phyloP scores from a whole-genome alignment of 2,797 vertebrate species.

The Acrossocheilus fasciatus region DNA sequence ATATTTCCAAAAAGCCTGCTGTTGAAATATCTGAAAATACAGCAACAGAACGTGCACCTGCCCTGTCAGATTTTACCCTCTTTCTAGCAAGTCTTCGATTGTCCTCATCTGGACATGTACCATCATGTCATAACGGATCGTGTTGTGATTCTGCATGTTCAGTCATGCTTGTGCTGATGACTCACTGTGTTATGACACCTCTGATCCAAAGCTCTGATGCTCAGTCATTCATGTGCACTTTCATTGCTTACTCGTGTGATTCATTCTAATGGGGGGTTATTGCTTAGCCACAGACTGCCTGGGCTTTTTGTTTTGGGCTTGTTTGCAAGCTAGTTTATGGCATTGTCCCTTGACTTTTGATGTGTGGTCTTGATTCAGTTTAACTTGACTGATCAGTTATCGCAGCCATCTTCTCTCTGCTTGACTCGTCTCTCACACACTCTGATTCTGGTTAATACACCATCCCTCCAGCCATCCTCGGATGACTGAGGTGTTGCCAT shows the following conservation, averaged over 20 bases:
- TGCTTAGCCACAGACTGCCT: conserved; percentile 9
- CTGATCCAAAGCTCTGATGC: conserved; percentile 52
- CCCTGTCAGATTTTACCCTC: not conserved
- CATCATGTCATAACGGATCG: conserved; percentile 48
- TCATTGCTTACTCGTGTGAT: conserved; percentile 23
- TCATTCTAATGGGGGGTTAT: conserved; percentile 40
- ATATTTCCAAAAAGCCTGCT: not conserved
- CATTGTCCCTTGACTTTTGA: conserved; percentile 37
- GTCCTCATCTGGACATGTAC: conserved; percentile 28
- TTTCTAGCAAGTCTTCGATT: conserved; percentile 37
- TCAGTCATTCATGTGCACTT: conserved; percentile 48
- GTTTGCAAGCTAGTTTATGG: conserved; percentile 37
- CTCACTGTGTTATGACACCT: conserved; percentile 52
- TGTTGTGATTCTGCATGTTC: conserved; percentile 44
- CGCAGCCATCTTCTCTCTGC: conserved; percentile 32
- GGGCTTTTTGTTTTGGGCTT: conserved; percentile 19
- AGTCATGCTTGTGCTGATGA: conserved; percentile 40
- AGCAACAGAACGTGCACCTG: not conserved
- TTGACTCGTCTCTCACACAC: conserved; percentile 22
- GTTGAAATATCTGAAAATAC: not conserved
- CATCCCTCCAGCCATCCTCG: not conserved
- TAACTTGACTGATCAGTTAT: conserved; percentile 39
- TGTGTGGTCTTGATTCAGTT: conserved; percentile 45
- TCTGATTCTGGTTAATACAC: conserved; percentile 23
- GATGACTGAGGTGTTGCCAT: conserved; percentile 50